Percentiles rank a stretch among this genome's conserved stretches.
phyloP scores from a whole-genome alignment of 2,888 invertebrate genomes.

The Drosophila incognita region DNA sequence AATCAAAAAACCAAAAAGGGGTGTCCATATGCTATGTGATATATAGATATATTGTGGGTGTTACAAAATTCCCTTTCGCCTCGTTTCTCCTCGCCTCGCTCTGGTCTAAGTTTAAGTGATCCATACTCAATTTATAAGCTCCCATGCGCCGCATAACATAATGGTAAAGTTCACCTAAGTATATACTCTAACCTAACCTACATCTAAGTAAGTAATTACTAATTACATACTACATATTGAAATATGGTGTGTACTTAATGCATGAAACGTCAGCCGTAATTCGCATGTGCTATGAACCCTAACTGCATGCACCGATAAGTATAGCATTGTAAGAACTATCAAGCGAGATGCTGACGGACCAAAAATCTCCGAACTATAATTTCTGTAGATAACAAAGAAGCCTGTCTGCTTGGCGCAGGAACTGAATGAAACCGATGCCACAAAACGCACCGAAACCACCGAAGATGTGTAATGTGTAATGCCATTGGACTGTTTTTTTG shows the following conservation, averaged over 20 bases:
- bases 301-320: constrained; percentile 67
- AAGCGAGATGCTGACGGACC: constrained; percentile 7
- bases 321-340: constrained; percentile 24
- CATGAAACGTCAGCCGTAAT: constrained; percentile 26
- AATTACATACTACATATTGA: constrained; percentile 19
- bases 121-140: constrained; percentile 56
- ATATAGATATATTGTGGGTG: constrained; percentile 56
- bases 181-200: constrained; percentile 42
- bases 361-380: constrained; percentile 30
- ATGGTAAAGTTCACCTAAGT: constrained; percentile 67
- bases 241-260: constrained; percentile 16
- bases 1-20: constrained; percentile 37
- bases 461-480: constrained; percentile 34
- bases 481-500: constrained; percentile 2
- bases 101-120: constrained; percentile 67
- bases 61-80: constrained; percentile 52
- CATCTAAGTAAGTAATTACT: constrained; percentile 53
- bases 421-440: constrained; percentile 32
- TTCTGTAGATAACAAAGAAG: constrained; percentile 59
- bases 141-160: constrained; percentile 62
- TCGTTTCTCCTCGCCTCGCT: constrained; percentile 47
- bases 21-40: constrained; percentile 66
- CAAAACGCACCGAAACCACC: constrained; percentile 38
- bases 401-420: constrained; percentile 44
- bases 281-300: constrained; percentile 42